Evolutionary conservation across 2,888 invertebrate species (phyloP).

Genomic region (Phorcus lineatus): DNA sequence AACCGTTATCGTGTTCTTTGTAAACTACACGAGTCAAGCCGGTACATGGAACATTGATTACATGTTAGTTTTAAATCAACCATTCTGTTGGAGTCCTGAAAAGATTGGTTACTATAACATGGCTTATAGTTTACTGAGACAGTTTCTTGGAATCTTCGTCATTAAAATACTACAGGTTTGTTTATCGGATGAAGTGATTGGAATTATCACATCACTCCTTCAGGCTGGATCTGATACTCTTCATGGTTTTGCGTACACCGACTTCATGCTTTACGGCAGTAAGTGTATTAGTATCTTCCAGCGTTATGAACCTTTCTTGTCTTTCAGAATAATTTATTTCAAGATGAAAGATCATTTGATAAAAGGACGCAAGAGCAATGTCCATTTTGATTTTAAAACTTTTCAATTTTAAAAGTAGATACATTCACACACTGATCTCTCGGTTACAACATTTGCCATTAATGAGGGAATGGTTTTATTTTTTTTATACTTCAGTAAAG

Average conservation of each 20-base stretch:
- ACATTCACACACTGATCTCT: too few relatives aligned
- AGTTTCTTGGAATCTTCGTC: neutral
- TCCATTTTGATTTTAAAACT: too few relatives aligned
- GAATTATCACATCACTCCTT: neutral
- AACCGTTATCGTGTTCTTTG: neutral
- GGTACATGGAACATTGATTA: neutral
- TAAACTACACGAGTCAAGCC: neutral
- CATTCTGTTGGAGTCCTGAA: neutral
- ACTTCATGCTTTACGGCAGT: neutral
- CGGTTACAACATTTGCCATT: too few relatives aligned
- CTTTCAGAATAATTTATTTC: too few relatives aligned
- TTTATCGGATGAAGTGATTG: neutral
- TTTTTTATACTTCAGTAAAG: too few relatives aligned
- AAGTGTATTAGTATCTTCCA: too few relatives aligned
- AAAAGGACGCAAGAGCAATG: too few relatives aligned
- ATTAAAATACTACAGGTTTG: neutral
- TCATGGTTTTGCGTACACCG: neutral
- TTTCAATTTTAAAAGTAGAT: too few relatives aligned
- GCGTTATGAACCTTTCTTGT: too few relatives aligned
- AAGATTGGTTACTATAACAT: neutral
- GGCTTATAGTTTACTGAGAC: neutral
- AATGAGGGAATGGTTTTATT: too few relatives aligned
- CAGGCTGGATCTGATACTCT: neutral
- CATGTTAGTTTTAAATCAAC: neutral
- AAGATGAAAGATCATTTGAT: too few relatives aligned